Evolutionary conservation across 2,113 vertebrate genomes (phyloP).

Genomic region (Andinoacara biseriatus): DNA sequence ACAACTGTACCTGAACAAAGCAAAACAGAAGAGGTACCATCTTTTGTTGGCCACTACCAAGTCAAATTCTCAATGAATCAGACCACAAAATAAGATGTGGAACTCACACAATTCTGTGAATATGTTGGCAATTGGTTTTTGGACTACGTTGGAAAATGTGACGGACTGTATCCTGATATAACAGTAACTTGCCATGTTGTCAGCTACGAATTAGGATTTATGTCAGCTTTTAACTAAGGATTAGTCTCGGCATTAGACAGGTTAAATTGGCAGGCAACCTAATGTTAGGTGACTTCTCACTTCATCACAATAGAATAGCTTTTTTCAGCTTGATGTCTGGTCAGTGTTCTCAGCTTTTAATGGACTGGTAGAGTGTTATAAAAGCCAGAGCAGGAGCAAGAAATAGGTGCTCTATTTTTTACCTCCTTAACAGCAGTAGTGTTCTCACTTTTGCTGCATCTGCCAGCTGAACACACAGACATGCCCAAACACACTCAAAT

Average conservation of each 20-base stretch:
- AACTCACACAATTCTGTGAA: not conserved
- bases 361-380: not conserved
- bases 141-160: not conserved
- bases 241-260: not conserved
- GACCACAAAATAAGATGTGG: not conserved
- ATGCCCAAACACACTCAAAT: constrained; percentile 11
- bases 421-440: constrained; percentile 21
- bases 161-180: not conserved
- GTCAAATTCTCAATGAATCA: not conserved
- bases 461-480: constrained; percentile 23
- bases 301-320: not conserved
- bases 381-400: constrained; percentile 1
- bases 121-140: not conserved
- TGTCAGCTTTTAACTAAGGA: not conserved
- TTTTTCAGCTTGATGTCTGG: not conserved
- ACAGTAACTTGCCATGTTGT: not conserved
- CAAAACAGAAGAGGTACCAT: not conserved
- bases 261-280: not conserved
- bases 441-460: constrained; percentile 51
- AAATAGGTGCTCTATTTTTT: not conserved
- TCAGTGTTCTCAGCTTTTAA: not conserved
- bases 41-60: not conserved
- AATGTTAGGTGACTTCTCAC: not conserved
- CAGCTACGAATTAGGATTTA: not conserved
- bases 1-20: not conserved